These are phyloP conservation scores for Epinephelus cyanopodus DNA, from an alignment of 2,113 vertebrate genomes.

Conservation along the genomic window DNA sequence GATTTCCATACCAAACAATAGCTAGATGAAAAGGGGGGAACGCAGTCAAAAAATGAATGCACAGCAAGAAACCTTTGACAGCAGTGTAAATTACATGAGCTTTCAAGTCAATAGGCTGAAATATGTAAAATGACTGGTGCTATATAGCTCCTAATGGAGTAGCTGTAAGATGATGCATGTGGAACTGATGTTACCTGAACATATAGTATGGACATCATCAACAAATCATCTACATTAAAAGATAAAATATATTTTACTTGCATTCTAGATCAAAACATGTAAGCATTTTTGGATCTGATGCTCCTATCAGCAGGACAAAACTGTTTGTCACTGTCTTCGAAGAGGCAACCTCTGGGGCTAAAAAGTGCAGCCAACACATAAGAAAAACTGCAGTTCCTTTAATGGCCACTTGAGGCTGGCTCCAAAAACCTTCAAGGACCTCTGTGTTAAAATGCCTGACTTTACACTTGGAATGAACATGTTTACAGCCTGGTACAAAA, in stretches of 20 bases:
- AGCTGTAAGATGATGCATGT: neutral
- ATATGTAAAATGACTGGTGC: neutral
- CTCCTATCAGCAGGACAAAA: no score
- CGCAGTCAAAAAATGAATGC: neutral
- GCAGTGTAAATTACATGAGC: neutral
- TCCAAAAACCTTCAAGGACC: no score
- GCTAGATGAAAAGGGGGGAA: neutral
- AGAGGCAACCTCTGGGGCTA: no score
- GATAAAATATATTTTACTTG: neutral
- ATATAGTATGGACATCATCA: neutral
- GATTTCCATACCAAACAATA: neutral
- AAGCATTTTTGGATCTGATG: no score
- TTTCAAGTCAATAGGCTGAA: neutral
- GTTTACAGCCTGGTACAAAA: no score
- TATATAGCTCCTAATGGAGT: neutral
- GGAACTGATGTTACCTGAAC: neutral
- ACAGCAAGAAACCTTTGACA: neutral
- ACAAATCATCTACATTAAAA: neutral
- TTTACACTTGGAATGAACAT: no score
- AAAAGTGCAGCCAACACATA: no score
- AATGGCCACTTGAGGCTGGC: no score
- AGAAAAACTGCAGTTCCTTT: no score
- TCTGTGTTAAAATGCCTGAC: no score
- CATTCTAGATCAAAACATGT: no score
- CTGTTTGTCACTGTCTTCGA: no score